A percentile compares a stretch with the other conserved stretches of the same genome.
These are phyloP conservation scores for Meandrina meandrites DNA, from an alignment of 92 coral and sea anemone species.

Conservation along the genomic window DNA sequence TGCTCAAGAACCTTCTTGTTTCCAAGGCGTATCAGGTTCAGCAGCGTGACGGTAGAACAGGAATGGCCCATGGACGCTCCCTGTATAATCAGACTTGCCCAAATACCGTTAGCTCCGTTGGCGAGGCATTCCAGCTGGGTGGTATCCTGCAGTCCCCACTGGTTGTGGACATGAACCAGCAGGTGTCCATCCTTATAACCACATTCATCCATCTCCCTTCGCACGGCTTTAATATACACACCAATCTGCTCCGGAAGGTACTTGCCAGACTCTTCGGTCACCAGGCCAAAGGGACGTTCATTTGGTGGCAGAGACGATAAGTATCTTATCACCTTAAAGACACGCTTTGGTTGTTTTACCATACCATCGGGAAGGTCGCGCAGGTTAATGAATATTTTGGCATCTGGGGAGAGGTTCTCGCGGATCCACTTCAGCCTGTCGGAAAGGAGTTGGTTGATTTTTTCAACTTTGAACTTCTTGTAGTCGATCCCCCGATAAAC, in stretches of 20 bases:
- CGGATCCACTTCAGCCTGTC: slow-evolving; percentile 69
- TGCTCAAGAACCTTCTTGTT: slow-evolving; percentile 57
- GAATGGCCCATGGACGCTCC: slow-evolving; percentile 71
- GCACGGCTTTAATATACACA: slow-evolving; percentile 68
- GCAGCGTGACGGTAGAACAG: slow-evolving; percentile 50
- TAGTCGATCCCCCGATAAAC: slow-evolving; percentile 81
- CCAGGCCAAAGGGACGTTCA: slow-evolving; percentile 69
- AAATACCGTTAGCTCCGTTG: slow-evolving; percentile 65
- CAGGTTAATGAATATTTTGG: slow-evolving; percentile 53
- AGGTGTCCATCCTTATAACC: slow-evolving; percentile 64
- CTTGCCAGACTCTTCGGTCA: slow-evolving; percentile 75
- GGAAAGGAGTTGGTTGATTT: slow-evolving; percentile 53
- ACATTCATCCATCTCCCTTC: slow-evolving; percentile 73
- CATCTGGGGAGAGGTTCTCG: slow-evolving; percentile 49
- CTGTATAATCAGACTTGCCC: slow-evolving; percentile 66
- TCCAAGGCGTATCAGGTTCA: slow-evolving; percentile 69
- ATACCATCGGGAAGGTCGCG: slow-evolving; percentile 72
- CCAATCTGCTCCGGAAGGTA: slow-evolving; percentile 78
- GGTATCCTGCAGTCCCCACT: slow-evolving; percentile 54
- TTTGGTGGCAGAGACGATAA: slow-evolving; percentile 56
- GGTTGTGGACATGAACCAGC: slow-evolving; percentile 61
- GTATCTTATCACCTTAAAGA: slow-evolving; percentile 49
- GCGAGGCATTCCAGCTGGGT: slow-evolving; percentile 58
- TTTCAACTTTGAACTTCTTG: slow-evolving; percentile 61
- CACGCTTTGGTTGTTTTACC: slow-evolving; percentile 49